Evolutionary conservation across 2,113 vertebrate genomes (phyloP), one percentile per base, ranked within the genome.

Genomic region (Eonycteris spelaea): DNA sequence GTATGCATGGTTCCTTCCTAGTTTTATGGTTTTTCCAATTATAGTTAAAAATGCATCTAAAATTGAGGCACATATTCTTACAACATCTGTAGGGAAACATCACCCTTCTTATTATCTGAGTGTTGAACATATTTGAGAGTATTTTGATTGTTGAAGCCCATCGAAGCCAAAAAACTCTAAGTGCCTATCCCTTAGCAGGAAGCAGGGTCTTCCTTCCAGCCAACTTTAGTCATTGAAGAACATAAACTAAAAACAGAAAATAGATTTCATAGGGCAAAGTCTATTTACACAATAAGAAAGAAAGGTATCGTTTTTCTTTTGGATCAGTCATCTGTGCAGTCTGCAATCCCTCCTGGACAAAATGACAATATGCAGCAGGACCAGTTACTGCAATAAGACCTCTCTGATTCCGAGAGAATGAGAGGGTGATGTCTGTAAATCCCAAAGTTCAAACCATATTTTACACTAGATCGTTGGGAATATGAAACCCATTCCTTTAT

Each of bases 31-130:
- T 67, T 61, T n/a, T 5, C 35, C 71, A 67, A 55, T 51, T 67
- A 43, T 21, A 16, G 40, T 94, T 90, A 11, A 79, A 83, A 88
- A 57, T 95, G 35, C 53, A 6, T 75, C 35, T 86, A 61, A 85
- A 7, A n/a, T 2, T n/a, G 21, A 90, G 22, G 57, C 51, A 40
- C 0, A 10, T 73, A 87, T 83, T 45, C 70, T 74, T 86, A 61
- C 21, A 71, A 78, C 10, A 74, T 79, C 45, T 85, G 5, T 68
- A 88, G 43, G 48, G 16, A 94, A 80, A 61, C 3, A 22, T 18
- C 16, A 53, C 6, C 18, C 2, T 13, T 18, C 18, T 57, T 43
- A 59, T 53, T 78, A 61, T 40, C 51, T 53, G 28, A 90, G 26
- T 57, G 28, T 57, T 93, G 63, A 93, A 77, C 16, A 15, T 43